Evolutionary conservation across 2,797 vertebrate genomes (phyloP).

Genomic region (Enteromius fasciolatus): DNA sequence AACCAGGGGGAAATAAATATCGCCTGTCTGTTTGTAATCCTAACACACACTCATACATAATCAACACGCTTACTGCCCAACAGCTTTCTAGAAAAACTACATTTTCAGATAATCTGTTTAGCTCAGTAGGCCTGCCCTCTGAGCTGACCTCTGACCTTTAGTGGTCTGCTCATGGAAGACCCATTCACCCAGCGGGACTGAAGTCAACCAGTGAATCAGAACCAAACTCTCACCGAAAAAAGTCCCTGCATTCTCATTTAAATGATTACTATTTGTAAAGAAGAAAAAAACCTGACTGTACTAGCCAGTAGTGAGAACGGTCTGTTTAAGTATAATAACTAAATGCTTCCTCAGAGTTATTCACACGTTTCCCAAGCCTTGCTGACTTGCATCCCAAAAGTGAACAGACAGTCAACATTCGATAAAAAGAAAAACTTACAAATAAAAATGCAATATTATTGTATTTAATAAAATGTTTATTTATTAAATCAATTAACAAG

Average conservation of each 20-base stretch:
- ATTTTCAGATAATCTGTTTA: conserved; percentile 37
- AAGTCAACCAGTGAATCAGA: conserved; percentile 46
- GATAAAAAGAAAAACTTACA: not conserved
- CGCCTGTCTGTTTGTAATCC: not conserved
- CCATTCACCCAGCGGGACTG: conserved; percentile 23
- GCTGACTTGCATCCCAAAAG: not conserved
- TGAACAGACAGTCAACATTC: not conserved
- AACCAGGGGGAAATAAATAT: not conserved
- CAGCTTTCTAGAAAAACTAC: not conserved
- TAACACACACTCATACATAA: not conserved
- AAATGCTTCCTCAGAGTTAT: not conserved
- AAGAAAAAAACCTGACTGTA: not conserved
- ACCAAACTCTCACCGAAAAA: conserved; percentile 31
- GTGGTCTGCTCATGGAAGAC: conserved; percentile 17
- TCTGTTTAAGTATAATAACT: not conserved
- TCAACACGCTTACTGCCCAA: not conserved
- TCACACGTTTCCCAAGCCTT: not conserved
- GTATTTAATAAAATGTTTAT: not conserved
- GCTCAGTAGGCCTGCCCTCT: conserved; percentile 44
- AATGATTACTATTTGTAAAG: not conserved
- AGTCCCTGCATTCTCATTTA: not conserved
- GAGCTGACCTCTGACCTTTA: conserved; percentile 36
- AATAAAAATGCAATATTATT: not conserved
- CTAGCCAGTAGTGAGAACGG: not conserved
- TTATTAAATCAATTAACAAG: not conserved